Conservation (phyloP, 2,113 vertebrate species). For the Psittacula cyanocephala region DNA sequence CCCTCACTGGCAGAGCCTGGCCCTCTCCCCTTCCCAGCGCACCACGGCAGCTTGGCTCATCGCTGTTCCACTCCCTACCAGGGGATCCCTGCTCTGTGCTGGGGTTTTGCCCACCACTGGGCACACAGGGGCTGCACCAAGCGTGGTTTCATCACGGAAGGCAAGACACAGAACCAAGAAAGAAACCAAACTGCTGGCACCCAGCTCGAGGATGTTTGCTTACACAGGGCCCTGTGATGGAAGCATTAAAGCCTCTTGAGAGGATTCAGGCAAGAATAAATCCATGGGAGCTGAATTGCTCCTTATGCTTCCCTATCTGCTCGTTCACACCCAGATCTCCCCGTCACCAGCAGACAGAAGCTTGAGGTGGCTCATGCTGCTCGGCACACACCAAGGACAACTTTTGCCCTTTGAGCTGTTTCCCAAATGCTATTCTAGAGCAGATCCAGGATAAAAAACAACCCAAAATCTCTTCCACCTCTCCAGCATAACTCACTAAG, state of each 20-base stretch:
- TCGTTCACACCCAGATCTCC: neutral
- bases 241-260: neutral
- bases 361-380: neutral
- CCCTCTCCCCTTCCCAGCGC: neutral
- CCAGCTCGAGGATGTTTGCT: neutral
- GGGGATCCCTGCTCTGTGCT: rapidly evolving
- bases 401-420: neutral
- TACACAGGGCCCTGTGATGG: neutral
- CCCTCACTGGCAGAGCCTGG: neutral
- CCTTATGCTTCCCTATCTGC: neutral
- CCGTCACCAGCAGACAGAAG: rapidly evolving
- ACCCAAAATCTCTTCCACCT: neutral
- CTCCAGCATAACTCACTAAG: neutral
- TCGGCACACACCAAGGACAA: rapidly evolving
- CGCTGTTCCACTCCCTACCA: rapidly evolving
- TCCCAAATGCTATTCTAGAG: neutral
- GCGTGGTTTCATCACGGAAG: rapidly evolving
- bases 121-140: neutral
- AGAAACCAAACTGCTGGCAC: neutral
- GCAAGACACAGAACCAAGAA: neutral
- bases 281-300: neutral
- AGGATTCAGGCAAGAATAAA: neutral
- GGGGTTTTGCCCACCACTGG: neutral
- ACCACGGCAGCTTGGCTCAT: neutral
- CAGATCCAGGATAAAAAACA: neutral